These are phyloP conservation scores for Megathymus violae DNA, from an alignment of 1,140 invertebrate genomes.

Conservation along the genomic window DNA sequence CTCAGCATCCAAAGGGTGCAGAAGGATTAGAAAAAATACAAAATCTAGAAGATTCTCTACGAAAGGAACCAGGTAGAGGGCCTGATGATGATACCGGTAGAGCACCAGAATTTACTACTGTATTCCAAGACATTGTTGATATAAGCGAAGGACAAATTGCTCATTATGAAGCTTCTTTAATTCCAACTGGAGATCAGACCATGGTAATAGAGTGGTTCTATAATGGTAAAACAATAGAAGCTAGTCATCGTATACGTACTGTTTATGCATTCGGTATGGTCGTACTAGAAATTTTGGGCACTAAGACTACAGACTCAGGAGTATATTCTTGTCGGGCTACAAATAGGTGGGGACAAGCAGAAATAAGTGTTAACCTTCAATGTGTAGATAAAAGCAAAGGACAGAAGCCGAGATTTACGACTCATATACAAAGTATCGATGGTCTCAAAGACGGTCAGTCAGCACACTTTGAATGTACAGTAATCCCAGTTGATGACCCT, in stretches of 20 bases:
- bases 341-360: constrained; percentile 94
- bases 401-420: constrained; percentile 92
- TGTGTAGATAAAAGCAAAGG: constrained; percentile 93
- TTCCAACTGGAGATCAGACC: constrained; percentile 96
- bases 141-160: constrained; percentile 95
- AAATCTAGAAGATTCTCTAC: constrained; percentile 93
- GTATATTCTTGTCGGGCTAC: constrained; percentile 94
- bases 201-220: constrained; percentile 99
- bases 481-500: constrained; percentile 96
- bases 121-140: constrained; percentile 92
- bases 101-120: constrained; percentile 94
- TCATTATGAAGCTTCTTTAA: constrained; percentile 96
- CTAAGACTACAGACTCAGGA: constrained; percentile 94
- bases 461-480: constrained; percentile 96
- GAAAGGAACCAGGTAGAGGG: constrained; percentile 87
- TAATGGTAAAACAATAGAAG: constrained; percentile 94
- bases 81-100: constrained; percentile 90
- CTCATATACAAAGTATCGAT: constrained; percentile 92
- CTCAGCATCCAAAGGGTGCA: constrained; percentile 96
- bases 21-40: constrained; percentile 96
- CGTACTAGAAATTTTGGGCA: constrained; percentile 96
- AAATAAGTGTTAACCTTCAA: constrained; percentile 92
- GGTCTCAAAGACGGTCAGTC: constrained; percentile 96
- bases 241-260: constrained; percentile 94
- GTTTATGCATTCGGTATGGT: constrained; percentile 98